phyloP scores from a whole-genome alignment of 2,113 vertebrate genomes.

The Lathamus discolor region DNA sequence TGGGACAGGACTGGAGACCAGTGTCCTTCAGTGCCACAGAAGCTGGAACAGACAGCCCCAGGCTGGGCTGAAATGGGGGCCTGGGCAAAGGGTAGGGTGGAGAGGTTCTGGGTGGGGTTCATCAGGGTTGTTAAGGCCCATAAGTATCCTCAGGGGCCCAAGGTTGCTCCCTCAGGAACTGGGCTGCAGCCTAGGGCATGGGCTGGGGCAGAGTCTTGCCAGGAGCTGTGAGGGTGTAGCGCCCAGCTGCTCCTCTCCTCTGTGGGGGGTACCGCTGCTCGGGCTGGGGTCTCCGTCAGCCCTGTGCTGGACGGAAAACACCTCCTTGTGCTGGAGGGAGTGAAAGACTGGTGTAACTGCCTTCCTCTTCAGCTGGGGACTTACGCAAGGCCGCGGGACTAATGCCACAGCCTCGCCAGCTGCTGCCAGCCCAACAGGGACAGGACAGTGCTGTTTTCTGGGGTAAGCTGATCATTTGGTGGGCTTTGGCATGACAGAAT shows the following conservation, averaged over 20 bases:
- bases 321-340: no score
- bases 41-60: not conserved
- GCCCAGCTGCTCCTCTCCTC: accelerated
- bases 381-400: accelerated
- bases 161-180: accelerated
- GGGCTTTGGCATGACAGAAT: not conserved
- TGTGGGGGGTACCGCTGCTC: accelerated
- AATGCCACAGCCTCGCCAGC: accelerated
- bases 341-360: accelerated
- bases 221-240: accelerated
- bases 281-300: not conserved
- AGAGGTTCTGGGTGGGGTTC: not conserved
- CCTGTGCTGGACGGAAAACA: not conserved
- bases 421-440: accelerated
- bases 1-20: not conserved
- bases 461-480: not conserved
- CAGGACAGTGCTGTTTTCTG: not conserved
- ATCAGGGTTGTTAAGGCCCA: accelerated
- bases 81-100: not conserved
- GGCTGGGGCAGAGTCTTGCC: accelerated
- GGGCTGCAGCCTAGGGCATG: accelerated
- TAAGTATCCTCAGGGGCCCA: accelerated
- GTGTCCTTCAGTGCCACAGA: not conserved
- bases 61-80: not conserved
- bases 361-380: not conserved